Conservation (phyloP, 2,797 vertebrate species). For the Macropus fuliginosus region DNA sequence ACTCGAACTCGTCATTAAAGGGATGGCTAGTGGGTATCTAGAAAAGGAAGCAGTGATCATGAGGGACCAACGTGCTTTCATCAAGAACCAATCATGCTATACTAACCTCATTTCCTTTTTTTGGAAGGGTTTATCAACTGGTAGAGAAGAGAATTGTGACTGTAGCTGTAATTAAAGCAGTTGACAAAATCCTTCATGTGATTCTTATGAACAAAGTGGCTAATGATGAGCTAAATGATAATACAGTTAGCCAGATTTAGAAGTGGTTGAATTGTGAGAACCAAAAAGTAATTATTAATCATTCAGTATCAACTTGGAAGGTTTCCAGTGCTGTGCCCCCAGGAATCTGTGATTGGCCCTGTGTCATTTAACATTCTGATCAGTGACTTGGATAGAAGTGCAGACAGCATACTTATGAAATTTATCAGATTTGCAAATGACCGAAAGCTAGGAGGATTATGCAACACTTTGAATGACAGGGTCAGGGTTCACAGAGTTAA, state of each 20-base stretch:
- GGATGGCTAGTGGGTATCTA: neutral
- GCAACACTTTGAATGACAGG: neutral
- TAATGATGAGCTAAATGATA: neutral
- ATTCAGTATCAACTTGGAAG: neutral
- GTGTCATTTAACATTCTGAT: neutral
- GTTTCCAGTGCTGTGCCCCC: neutral
- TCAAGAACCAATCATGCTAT: neutral
- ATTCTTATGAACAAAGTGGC: neutral
- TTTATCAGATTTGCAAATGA: neutral
- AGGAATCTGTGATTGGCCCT: neutral
- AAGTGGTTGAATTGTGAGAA: neutral
- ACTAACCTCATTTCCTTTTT: neutral
- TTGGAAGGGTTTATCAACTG: neutral
- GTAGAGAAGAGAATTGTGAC: neutral
- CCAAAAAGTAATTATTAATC: neutral
- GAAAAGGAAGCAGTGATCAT: neutral
- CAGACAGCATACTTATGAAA: neutral
- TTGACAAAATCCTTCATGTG: neutral
- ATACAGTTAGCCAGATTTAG: neutral
- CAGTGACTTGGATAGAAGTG: neutral
- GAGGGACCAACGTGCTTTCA: neutral
- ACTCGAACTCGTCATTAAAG: neutral
- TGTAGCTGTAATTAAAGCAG: neutral
- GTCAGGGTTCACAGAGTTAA: neutral
- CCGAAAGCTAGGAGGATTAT: neutral